phyloP scores from a whole-genome alignment of 2,888 invertebrate species.

The Mycalesis mineus region DNA sequence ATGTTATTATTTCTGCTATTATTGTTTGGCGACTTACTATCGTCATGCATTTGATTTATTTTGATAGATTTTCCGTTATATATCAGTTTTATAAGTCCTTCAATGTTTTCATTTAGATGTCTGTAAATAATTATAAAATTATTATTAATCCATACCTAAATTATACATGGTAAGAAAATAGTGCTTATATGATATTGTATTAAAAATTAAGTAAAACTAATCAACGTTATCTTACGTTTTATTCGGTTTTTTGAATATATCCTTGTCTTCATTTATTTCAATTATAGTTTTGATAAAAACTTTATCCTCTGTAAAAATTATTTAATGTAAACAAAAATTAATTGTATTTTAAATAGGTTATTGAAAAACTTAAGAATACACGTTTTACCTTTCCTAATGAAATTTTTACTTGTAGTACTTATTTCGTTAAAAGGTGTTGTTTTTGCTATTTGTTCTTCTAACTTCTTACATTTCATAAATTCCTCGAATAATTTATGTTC shows the following conservation, averaged over 20 bases:
- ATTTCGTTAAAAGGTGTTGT: background rate
- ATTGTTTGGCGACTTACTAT: background rate
- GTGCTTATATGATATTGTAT: no score
- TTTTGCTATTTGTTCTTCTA: slow-evolving; percentile 34
- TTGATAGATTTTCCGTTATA: slow-evolving; percentile 56
- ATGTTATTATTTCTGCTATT: slow-evolving; percentile 9
- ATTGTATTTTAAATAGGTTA: no score
- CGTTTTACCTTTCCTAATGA: background rate
- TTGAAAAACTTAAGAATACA: background rate
- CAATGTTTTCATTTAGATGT: slow-evolving; percentile 41
- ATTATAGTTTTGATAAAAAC: slow-evolving; percentile 55
- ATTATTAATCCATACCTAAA: no score
- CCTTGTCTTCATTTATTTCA: slow-evolving; percentile 43
- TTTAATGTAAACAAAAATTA: background rate
- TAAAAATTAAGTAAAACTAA: background rate
- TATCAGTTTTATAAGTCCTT: slow-evolving; percentile 51
- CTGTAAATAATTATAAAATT: slow-evolving; percentile 34
- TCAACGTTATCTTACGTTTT: slow-evolving; percentile 40
- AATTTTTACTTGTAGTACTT: slow-evolving; percentile 14
- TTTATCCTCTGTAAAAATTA: background rate
- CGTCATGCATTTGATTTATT: slow-evolving; percentile 32
- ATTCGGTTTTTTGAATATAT: slow-evolving; percentile 30
- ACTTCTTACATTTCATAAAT: slow-evolving; percentile 41
- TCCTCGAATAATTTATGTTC: slow-evolving; percentile 45
- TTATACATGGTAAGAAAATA: no score